Evolutionary conservation across 2,113 vertebrate genomes (phyloP).

Genomic region (Ovibos moschatus): DNA sequence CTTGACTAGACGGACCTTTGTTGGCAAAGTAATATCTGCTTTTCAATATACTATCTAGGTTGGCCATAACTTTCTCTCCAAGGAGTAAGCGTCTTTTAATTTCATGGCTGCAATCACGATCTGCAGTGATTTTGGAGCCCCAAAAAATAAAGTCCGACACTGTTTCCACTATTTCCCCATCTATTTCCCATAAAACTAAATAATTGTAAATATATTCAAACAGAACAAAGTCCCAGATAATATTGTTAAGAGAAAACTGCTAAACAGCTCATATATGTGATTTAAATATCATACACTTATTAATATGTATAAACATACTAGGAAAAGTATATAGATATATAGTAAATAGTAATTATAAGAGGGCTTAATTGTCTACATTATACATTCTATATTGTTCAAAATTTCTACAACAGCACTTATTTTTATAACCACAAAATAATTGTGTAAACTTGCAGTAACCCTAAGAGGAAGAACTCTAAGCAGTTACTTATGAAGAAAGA

Average conservation of each 20-base stretch:
- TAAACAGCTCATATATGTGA: background rate
- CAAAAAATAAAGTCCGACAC: fast-evolving
- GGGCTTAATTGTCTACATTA: background rate
- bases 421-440: background rate
- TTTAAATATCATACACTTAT: background rate
- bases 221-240: background rate
- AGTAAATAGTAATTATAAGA: background rate
- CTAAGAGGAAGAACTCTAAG: background rate
- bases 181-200: background rate
- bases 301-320: background rate
- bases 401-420: background rate
- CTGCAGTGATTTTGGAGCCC: no score
- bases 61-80: no score
- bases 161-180: no score
- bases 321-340: background rate
- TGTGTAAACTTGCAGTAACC: background rate
- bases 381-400: background rate
- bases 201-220: background rate
- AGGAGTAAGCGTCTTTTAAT: no score
- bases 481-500: background rate
- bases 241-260: background rate
- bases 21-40: no score
- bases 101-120: no score
- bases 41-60: no score
- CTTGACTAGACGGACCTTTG: no score